Conservation (phyloP, 2,888 invertebrate species). For the Brachypterus glaber region DNA sequence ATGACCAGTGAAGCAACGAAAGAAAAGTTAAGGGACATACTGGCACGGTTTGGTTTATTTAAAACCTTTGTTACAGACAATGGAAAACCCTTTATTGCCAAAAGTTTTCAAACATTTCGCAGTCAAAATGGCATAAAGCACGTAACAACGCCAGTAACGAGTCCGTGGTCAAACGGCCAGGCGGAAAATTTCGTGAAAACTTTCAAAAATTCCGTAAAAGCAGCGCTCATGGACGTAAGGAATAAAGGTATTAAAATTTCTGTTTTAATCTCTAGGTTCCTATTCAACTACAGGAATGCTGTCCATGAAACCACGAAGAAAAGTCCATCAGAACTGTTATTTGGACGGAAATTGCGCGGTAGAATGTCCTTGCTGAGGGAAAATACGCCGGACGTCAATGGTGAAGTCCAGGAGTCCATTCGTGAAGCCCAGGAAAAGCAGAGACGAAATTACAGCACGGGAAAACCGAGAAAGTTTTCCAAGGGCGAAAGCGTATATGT, state of each 20-base stretch:
- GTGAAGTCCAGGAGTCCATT: not conserved
- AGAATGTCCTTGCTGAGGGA: conserved; percentile 7
- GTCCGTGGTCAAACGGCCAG: conserved; percentile 10
- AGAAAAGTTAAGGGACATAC: conserved; percentile 1
- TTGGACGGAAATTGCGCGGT: conserved; percentile 7
- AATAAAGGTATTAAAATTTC: conserved; percentile 6
- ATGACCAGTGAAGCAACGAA: not conserved
- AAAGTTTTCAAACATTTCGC: conserved; percentile 7
- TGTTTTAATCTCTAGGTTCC: conserved; percentile 9
- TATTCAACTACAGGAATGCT: conserved; percentile 7
- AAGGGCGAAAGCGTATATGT: not conserved
- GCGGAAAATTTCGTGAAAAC: conserved; percentile 11
- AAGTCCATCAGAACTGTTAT: conserved; percentile 13
- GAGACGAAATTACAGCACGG: not conserved
- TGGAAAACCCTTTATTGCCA: conserved; percentile 6
- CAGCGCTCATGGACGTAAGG: conserved; percentile 7
- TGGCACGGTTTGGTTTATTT: conserved; percentile 13
- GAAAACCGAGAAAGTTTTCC: not conserved
- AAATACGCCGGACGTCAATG: not conserved
- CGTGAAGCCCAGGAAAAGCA: not conserved
- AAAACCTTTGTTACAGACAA: conserved; percentile 12
- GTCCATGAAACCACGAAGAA: conserved; percentile 11
- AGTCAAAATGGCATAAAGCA: conserved; percentile 12
- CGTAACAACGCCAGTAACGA: conserved; percentile 7
- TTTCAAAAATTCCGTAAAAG: conserved; percentile 11